Evolutionary conservation across 2,113 vertebrate genomes (phyloP), one percentile per base, ranked within the genome.

Genomic region (Cephalopterus ornatus): DNA sequence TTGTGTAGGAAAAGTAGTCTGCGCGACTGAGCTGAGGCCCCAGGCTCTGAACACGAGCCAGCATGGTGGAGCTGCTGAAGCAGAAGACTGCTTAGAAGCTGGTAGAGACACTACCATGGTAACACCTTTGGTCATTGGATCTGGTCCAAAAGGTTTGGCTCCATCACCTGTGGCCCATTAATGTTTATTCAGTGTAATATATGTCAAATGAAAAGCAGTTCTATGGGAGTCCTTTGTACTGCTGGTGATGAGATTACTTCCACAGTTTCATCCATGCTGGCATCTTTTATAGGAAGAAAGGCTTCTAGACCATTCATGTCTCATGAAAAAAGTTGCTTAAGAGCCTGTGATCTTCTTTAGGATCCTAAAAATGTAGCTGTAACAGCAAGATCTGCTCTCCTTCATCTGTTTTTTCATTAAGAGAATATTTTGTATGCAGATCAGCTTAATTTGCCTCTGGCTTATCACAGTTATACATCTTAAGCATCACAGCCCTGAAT

Each of bases 91-190:
- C 44, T 65, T 56, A 8, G 2, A 88, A 65, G 71, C 27, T 73
- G 58, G 49, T 74, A 49, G 76, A 91, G 73, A 47, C 59, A 89
- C 68, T 55, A 4, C 56, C 59, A 27, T 46, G 55, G 65, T 46
- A 95, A 89, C 20, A 24, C 76, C 80, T 86, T 70, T 2, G 9
- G 50, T 19, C 12, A 0, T 4, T 92, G 84, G 76, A 80, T 37
- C 37, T 89, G 68, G 6, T 66, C 63, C 93, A 92, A 68, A 58
- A 50, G 37, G 68, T 73, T 88, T 95, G 96, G 80, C 80, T 92
- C 15, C 28, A 66, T 76, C 46, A 86, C 28, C 21, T 0, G 0
- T 27, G 41, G 67, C 42, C 41, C 68, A 66, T 74, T 70, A 62
- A 46, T 3, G 9, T 66, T 92, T 52, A 76, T 2, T 2, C 71